Conservation (phyloP, 2,113 vertebrate species). For the Electrona antarctica region DNA sequence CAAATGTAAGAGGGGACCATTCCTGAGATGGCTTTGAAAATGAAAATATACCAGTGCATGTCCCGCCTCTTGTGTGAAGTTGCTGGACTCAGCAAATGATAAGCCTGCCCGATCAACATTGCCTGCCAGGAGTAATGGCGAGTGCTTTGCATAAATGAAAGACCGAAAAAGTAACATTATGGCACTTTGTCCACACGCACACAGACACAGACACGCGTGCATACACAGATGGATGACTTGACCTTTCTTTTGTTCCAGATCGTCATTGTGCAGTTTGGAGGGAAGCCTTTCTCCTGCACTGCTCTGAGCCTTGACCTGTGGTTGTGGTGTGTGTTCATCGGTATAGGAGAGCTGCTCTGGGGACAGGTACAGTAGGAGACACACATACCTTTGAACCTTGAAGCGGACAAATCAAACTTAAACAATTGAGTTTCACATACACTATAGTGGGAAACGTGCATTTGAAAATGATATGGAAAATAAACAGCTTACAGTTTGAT, state of each 20-base stretch:
- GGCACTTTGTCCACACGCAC: not conserved
- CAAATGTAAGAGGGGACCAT: no score
- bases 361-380: slow-evolving; percentile 87
- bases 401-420: not conserved
- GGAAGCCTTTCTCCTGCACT: slow-evolving; percentile 95
- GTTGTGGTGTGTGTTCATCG: slow-evolving; percentile 97
- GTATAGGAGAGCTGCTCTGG: slow-evolving; percentile 94
- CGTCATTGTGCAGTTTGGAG: slow-evolving; percentile 94
- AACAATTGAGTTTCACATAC: slow-evolving; percentile 43
- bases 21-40: no score
- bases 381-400: not conserved
- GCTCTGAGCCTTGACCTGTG: slow-evolving; percentile 91
- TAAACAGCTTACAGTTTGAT: no score
- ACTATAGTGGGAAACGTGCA: not conserved
- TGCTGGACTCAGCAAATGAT: no score
- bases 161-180: not conserved
- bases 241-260: slow-evolving; percentile 76
- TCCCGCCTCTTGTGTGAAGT: no score
- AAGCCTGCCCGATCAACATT: no score
- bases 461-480: no score
- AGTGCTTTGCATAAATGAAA: no score
- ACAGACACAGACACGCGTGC: not conserved
- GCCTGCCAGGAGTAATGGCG: no score
- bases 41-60: no score
- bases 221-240: not conserved